phyloP scores from a whole-genome alignment of 1,140 invertebrate genomes.

The Drosophila ficusphila region DNA sequence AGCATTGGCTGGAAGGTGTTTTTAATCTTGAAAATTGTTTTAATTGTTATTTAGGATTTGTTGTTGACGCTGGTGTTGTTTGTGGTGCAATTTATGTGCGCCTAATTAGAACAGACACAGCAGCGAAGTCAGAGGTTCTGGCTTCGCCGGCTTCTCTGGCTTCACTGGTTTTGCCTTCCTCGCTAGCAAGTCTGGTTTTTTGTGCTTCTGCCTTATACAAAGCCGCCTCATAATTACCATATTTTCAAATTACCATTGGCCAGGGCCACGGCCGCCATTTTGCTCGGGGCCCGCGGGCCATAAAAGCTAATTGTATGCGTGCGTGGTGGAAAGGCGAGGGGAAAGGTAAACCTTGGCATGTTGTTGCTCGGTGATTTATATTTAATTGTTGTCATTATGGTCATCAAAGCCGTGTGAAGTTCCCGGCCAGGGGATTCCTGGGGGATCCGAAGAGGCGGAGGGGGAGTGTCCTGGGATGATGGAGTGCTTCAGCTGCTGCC shows the following conservation, averaged over 20 bases:
- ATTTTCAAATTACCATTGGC: conserved; percentile 79
- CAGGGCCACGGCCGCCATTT: conserved; percentile 57
- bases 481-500: conserved; percentile 39
- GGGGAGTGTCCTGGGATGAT: conserved; percentile 19
- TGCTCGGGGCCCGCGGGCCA: conserved; percentile 58
- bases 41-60: conserved; percentile 82
- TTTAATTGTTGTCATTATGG: conserved; percentile 83
- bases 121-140: conserved; percentile 47
- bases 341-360: conserved; percentile 52
- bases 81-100: conserved; percentile 68
- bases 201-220: conserved; percentile 32
- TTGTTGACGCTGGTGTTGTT: conserved; percentile 37
- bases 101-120: conserved; percentile 76
- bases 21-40: conserved; percentile 82
- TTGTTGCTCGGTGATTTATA: conserved; percentile 73
- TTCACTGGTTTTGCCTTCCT: conserved; percentile 1
- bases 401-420: conserved; percentile 68
- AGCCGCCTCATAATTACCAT: conserved; percentile 77
- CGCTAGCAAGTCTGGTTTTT: conserved; percentile 11
- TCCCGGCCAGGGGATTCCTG: background rate
- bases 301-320: conserved; percentile 82
- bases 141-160: background rate
- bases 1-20: conserved; percentile 75
- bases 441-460: background rate
- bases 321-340: conserved; percentile 18